A percentile compares a stretch with the other conserved stretches of the same genome.
Conservation (phyloP, 2,797 vertebrate genomes). For the Pogonophryne albipinna region DNA sequence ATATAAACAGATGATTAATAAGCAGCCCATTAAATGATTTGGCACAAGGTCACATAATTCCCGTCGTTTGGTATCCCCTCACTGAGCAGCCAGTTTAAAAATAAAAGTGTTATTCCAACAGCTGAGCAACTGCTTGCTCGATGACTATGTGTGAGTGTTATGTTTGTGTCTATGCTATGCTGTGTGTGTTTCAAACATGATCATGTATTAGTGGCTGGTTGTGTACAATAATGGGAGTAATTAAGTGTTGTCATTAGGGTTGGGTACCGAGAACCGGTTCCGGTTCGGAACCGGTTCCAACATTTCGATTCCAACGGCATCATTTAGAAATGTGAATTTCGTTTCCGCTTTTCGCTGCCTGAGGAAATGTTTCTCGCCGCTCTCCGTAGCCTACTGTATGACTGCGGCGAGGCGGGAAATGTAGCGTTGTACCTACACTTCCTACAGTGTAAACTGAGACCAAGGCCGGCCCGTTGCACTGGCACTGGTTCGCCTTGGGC, state of each 20-base stretch:
- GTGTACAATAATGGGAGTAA: background rate
- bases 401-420: too few relatives aligned
- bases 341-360: too few relatives aligned
- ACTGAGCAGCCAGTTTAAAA: conserved; percentile 64
- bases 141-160: conserved; percentile 13
- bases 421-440: too few relatives aligned
- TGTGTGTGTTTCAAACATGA: conserved; percentile 15
- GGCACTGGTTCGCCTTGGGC: too few relatives aligned
- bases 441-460: too few relatives aligned
- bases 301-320: too few relatives aligned
- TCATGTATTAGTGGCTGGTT: background rate
- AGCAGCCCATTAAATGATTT: background rate
- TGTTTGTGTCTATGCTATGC: conserved; percentile 9
- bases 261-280: too few relatives aligned
- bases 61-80: conserved; percentile 5
- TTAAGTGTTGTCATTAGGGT: background rate
- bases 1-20: background rate
- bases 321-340: too few relatives aligned
- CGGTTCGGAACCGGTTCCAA: too few relatives aligned
- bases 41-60: conserved; percentile 16
- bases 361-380: too few relatives aligned
- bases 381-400: too few relatives aligned
- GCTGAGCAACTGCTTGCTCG: conserved; percentile 57
- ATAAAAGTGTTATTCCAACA: conserved; percentile 65
- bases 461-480: too few relatives aligned